Conservation (phyloP, 2,888 invertebrate species). For the Lucinisca nassula region DNA sequence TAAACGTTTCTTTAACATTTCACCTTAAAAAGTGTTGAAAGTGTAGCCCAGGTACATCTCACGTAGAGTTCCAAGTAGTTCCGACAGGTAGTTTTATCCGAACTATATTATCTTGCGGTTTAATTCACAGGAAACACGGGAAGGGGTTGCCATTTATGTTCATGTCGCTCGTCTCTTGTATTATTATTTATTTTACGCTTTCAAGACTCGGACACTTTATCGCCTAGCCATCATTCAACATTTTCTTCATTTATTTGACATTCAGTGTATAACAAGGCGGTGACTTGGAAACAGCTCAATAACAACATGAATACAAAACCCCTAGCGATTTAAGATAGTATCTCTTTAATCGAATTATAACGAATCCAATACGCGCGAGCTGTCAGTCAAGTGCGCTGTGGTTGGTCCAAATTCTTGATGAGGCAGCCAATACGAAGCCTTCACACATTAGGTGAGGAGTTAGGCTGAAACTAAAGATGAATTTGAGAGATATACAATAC, state of each 20-base stretch:
- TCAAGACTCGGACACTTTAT: conserved; percentile 4
- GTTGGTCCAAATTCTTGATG: conserved; percentile 64
- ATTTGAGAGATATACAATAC: conserved; percentile 71
- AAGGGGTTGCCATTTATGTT: background rate
- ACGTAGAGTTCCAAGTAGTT: background rate
- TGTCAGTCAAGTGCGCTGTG: conserved; percentile 58
- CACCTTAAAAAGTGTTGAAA: background rate
- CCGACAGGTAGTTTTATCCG: background rate
- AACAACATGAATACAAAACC: conserved; percentile 34
- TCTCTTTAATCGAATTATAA: conserved; percentile 47
- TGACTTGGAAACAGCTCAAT: conserved; percentile 64
- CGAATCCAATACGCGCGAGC: conserved; percentile 65
- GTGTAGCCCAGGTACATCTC: background rate
- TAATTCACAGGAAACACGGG: background rate
- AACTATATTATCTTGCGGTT: background rate
- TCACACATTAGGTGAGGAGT: conserved; percentile 75
- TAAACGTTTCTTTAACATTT: background rate
- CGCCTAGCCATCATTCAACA: background rate
- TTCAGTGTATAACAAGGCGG: conserved; percentile 56
- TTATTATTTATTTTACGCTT: conserved; percentile 8
- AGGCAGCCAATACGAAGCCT: conserved; percentile 66
- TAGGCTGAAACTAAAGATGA: conserved; percentile 72
- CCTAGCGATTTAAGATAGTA: conserved; percentile 54
- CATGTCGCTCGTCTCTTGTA: background rate
- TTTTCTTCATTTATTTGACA: conserved; percentile 16